Conservation (phyloP, 1,140 invertebrate species). For the Lordiphosa collinella region DNA sequence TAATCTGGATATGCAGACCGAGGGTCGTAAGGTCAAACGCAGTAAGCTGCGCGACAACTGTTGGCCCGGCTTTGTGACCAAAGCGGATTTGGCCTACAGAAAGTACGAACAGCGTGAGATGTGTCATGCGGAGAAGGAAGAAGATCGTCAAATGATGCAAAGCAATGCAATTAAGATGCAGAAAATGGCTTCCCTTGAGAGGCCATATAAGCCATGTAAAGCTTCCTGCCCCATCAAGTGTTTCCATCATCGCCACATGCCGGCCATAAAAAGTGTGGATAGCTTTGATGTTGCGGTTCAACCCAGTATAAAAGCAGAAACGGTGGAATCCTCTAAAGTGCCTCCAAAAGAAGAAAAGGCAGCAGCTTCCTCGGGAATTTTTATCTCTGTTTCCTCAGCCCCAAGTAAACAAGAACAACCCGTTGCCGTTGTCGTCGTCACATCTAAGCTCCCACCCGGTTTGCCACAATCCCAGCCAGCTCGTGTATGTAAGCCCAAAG, state of each 20-base stretch:
- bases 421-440: too few relatives aligned
- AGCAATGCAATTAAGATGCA: conserved; percentile 47
- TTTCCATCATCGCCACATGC: conserved; percentile 16
- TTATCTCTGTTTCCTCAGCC: too few relatives aligned
- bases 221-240: conserved; percentile 34
- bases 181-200: conserved; percentile 44
- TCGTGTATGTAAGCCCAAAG: too few relatives aligned
- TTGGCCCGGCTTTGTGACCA: conserved; percentile 50
- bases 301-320: too few relatives aligned
- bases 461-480: conserved; percentile 21
- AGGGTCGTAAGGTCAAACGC: conserved; percentile 23
- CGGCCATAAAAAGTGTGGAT: conserved; percentile 17
- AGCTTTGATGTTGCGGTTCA: not conserved
- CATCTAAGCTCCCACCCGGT: too few relatives aligned
- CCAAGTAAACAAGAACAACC: too few relatives aligned
- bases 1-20: conserved; percentile 36
- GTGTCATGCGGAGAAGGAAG: conserved; percentile 26
- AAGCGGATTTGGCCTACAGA: conserved; percentile 47
- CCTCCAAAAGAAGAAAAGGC: too few relatives aligned
- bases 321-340: too few relatives aligned
- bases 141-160: conserved; percentile 35
- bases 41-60: conserved; percentile 37
- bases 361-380: too few relatives aligned
- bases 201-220: conserved; percentile 20
- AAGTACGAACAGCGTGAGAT: conserved; percentile 55